Evolutionary conservation across 1,140 invertebrate species (phyloP), one percentile per base, ranked within the genome.

Genomic region (Thaumetopoea pityocampa): DNA sequence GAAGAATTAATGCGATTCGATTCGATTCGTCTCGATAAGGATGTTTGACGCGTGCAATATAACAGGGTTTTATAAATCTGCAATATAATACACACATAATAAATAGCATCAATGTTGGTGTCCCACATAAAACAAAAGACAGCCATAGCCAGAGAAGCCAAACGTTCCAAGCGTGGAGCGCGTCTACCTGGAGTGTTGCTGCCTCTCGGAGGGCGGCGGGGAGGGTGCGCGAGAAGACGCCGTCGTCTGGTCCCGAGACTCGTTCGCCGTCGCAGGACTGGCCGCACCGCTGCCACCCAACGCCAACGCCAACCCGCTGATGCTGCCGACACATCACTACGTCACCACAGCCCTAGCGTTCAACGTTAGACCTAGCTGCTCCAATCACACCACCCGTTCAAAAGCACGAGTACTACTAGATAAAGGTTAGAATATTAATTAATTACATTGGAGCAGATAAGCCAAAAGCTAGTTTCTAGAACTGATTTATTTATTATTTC

Each of bases 231-330:
- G 73, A 29, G 77, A 66, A 6, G 64, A 80, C 9, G 73, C 67
- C 7, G 71, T 68, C 18, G 71, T 73, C 41, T 69, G 71, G 44
- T 70, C 72, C 15, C 72, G 64, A 12, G 69, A 48, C 37, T 78
- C 76, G 26, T 58, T 51, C 32, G 40, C 55, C 19, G 67, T 40
- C 24, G 67, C 54, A 16, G 80, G 80, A 27, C 73, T 81, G 64
- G 77, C 81, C 14, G 62, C 51, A 35, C 71, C 72, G 74, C 78
- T 82, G 52, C 81, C 66, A 49, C 80, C 83, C 44, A 85, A 73
- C 67, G 81, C 82, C 79, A 85, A 37, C 81, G 77, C 77, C 77
- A 87, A 55, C 56, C 85, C 85, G 76, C 69, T 81, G 73, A 87
- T 85, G 69, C 86, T 87, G 85, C 60, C 67, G 73, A 84, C 79